These are phyloP conservation scores for Hystrix cristata DNA, from an alignment of 2,113 vertebrate genomes.

Conservation along the genomic window DNA sequence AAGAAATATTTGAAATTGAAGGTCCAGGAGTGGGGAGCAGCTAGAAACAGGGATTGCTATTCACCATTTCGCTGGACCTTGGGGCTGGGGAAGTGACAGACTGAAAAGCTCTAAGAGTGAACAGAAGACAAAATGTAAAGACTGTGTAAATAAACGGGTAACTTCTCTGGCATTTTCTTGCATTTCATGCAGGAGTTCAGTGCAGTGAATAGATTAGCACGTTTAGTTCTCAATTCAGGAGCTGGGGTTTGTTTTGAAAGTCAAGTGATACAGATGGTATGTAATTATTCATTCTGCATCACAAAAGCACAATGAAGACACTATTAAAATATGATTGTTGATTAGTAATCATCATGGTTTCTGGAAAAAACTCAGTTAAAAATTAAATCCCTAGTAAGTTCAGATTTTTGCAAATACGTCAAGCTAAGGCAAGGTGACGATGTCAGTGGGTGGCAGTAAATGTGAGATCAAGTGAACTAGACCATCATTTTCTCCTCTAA, in stretches of 20 bases:
- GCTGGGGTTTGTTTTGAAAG: constrained; percentile 69
- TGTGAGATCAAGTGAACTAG: constrained; percentile 21
- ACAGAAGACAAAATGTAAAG: background rate
- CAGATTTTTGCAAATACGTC: constrained; percentile 21
- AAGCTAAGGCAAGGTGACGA: constrained; percentile 59
- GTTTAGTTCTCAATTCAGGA: constrained; percentile 71
- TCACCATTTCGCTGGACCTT: background rate
- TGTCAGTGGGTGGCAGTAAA: constrained; percentile 49
- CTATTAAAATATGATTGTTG: constrained; percentile 79
- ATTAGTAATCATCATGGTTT: constrained; percentile 79
- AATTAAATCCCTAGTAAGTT: constrained; percentile 64
- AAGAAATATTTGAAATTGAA: background rate
- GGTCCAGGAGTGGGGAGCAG: background rate
- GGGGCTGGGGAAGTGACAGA: background rate
- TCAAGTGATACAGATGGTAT: constrained; percentile 75
- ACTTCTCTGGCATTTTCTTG: constrained; percentile 55
- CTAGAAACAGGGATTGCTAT: background rate
- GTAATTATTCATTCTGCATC: constrained; percentile 80
- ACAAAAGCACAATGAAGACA: constrained; percentile 71
- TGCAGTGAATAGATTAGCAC: constrained; percentile 67
- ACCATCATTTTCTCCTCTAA: background rate
- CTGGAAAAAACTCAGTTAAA: constrained; percentile 46
- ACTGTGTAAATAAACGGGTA: background rate
- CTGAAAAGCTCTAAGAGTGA: background rate
- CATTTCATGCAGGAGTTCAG: constrained; percentile 60